Conservation (phyloP, 2,888 invertebrate genomes). For the Sarcophaga carnaria region DNA sequence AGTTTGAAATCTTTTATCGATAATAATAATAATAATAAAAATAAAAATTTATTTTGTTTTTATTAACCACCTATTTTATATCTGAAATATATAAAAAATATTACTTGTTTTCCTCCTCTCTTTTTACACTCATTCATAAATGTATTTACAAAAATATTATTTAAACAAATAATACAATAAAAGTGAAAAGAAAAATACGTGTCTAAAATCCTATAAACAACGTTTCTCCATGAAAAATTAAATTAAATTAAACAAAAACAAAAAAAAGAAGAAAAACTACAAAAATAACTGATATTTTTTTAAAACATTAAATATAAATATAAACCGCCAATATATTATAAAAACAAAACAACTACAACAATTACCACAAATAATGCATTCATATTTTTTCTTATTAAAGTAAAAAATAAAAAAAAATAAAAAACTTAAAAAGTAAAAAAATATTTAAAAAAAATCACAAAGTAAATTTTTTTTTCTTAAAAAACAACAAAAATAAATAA, state of each 20-base stretch:
- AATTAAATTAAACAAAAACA: slow-evolving; percentile 27
- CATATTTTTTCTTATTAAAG: slow-evolving; percentile 76
- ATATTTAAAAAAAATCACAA: slow-evolving; percentile 46
- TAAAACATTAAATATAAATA: slow-evolving; percentile 51
- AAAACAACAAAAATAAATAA: slow-evolving; percentile 37
- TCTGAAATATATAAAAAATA: slow-evolving; percentile 16
- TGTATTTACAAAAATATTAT: slow-evolving; percentile 42
- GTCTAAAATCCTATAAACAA: slow-evolving; percentile 57
- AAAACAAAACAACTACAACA: slow-evolving; percentile 60
- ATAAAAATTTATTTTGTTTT: slow-evolving; percentile 55
- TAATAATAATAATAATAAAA: slow-evolving; percentile 58
- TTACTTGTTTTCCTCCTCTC: slow-evolving; percentile 22
- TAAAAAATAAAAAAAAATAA: slow-evolving; percentile 63
- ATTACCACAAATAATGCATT: slow-evolving; percentile 73
- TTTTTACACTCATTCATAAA: slow-evolving; percentile 19
- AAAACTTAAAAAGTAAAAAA: slow-evolving; percentile 45
- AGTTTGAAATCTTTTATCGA: slow-evolving; percentile 51
- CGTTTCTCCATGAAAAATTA: slow-evolving; percentile 51
- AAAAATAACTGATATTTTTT: slow-evolving; percentile 69
- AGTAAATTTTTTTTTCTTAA: slow-evolving; percentile 50
- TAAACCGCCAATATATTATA: slow-evolving; percentile 64
- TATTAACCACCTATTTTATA: slow-evolving; percentile 57
- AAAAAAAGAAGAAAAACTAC: slow-evolving; percentile 33
- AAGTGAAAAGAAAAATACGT: slow-evolving; percentile 48
- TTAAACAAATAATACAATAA: slow-evolving; percentile 30